Evolutionary conservation across 2,888 invertebrate genomes (phyloP).

Genomic region (Acronicta psi): DNA sequence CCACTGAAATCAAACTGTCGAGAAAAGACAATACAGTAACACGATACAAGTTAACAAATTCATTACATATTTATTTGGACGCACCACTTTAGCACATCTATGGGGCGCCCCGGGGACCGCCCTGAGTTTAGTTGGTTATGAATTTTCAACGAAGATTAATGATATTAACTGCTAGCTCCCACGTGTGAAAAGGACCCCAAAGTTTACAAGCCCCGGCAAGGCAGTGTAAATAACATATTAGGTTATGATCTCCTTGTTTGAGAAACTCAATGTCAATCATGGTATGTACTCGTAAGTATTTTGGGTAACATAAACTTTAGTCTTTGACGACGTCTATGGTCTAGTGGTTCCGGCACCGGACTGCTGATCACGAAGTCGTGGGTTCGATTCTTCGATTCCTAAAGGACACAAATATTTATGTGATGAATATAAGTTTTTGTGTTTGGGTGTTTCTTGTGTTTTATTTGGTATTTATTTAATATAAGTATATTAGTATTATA

Average conservation of each 20-base stretch:
- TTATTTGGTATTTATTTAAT: no score
- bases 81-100: conserved; percentile 53
- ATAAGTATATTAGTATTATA: no score
- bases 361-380: no score
- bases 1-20: no score
- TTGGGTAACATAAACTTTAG: no score
- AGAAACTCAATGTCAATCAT: conserved; percentile 24
- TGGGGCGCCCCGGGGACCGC: conserved; percentile 44
- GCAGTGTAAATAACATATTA: conserved; percentile 41
- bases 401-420: no score
- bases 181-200: conserved; percentile 49
- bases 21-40: conserved; percentile 68
- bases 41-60: conserved; percentile 39
- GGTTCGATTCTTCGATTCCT: no score
- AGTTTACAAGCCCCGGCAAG: conserved; percentile 25
- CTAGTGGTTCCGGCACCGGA: no score
- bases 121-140: conserved; percentile 66
- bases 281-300: background rate
- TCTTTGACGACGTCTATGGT: no score
- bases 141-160: conserved; percentile 69
- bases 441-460: no score
- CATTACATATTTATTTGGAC: conserved; percentile 54
- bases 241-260: conserved; percentile 32
- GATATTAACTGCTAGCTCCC: conserved; percentile 58
- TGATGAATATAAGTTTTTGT: no score